Percentiles rank a stretch among this genome's conserved stretches.
phyloP scores from a whole-genome alignment of 2,113 vertebrate genomes.

The Gulo gulo region DNA sequence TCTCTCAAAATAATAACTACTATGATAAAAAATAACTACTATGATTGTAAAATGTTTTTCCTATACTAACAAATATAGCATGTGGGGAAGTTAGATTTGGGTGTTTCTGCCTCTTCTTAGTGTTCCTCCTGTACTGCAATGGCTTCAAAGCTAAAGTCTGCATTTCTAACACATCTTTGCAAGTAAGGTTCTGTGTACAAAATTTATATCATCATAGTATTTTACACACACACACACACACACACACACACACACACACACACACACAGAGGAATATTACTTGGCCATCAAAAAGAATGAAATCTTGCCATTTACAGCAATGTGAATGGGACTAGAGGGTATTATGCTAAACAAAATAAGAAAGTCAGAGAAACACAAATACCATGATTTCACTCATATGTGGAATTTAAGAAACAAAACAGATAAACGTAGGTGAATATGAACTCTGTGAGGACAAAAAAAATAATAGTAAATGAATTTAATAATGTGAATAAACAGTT shows the following conservation, averaged over 20 bases:
- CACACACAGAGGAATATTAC: neutral
- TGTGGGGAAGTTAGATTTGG: neutral
- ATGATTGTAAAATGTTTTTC: neutral
- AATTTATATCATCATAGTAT: neutral
- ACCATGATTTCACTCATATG: neutral
- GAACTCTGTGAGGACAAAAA: neutral
- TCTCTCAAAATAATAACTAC: neutral
- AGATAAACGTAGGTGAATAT: neutral
- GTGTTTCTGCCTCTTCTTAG: neutral
- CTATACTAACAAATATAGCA: neutral
- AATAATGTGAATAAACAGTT: neutral
- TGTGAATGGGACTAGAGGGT: neutral
- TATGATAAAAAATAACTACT: neutral
- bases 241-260: too few species aligned
- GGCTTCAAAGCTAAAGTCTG: neutral
- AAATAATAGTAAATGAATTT: neutral
- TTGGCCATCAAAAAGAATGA: neutral
- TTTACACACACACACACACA: neutral
- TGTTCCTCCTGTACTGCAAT: neutral
- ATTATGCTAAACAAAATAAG: neutral
- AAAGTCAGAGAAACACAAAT: neutral
- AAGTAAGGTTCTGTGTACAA: neutral
- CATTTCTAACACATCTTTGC: neutral
- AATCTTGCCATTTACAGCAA: neutral
- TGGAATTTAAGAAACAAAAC: neutral